Evolutionary conservation across 2,797 vertebrate species (phyloP).

Genomic region (Acrocephalus scirpaceus): DNA sequence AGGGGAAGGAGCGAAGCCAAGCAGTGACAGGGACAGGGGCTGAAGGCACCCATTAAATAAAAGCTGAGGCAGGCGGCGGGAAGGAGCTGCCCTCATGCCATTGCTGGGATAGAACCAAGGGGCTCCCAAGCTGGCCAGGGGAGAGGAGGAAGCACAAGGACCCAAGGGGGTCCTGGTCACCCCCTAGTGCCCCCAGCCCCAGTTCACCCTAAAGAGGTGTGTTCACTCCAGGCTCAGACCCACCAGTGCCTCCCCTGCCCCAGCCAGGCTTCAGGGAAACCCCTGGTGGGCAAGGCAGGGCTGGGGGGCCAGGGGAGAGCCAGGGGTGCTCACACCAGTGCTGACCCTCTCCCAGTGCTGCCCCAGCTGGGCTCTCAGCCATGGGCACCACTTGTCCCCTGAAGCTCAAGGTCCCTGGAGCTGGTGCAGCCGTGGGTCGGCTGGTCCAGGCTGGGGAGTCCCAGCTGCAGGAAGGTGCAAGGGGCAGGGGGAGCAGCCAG

Average conservation of each 20-base stretch:
- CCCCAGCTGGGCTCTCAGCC: not conserved
- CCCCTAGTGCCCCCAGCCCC: not conserved
- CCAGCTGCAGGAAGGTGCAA: not conserved
- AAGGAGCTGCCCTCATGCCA: not conserved
- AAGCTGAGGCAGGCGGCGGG: accelerated
- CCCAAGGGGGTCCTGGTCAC: not conserved
- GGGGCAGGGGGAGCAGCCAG: not conserved
- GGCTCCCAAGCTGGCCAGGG: not conserved
- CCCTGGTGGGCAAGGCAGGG: not conserved
- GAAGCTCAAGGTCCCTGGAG: not conserved
- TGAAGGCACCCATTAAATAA: constrained; percentile 33
- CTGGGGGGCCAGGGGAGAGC: not conserved
- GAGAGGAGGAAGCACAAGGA: not conserved
- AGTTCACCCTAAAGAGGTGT: not conserved
- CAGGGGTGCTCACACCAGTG: accelerated
- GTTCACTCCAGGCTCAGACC: not conserved
- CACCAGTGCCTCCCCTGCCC: not conserved
- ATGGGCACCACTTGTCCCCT: not conserved
- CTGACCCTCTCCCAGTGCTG: not conserved
- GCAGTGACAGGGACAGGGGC: not conserved
- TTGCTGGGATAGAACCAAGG: not conserved
- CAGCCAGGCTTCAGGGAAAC: accelerated
- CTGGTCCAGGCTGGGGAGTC: not conserved
- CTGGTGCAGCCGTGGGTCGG: accelerated
- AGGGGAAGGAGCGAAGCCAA: not conserved